Conservation (phyloP, 2,888 invertebrate genomes). For the Mimumesa dahlbomi region DNA sequence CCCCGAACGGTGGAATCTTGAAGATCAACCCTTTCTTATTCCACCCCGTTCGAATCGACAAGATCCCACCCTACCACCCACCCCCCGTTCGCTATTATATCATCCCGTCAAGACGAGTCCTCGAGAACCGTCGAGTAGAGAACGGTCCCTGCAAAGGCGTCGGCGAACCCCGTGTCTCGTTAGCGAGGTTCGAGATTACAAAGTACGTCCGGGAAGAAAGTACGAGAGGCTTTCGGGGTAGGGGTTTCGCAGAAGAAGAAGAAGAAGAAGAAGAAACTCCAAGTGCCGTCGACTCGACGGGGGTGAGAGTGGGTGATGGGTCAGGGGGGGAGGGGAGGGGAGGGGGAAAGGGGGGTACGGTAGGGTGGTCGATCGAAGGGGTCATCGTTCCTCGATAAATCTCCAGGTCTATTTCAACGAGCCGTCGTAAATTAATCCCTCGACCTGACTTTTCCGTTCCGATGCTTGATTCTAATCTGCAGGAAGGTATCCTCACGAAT, state of each 20-base stretch:
- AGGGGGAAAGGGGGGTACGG: neutral
- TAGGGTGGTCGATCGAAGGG: neutral
- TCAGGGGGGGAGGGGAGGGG: neutral
- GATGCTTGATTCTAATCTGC: slow-evolving; percentile 68
- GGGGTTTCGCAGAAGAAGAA: neutral
- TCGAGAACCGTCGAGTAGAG: slow-evolving; percentile 20
- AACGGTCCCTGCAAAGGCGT: slow-evolving; percentile 44
- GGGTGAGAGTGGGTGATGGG: neutral
- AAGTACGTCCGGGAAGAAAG: slow-evolving; percentile 5
- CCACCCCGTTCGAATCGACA: too few species aligned
- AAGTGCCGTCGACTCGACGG: slow-evolving; percentile 1
- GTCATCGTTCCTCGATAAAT: slow-evolving; percentile 64
- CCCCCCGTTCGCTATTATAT: slow-evolving; percentile 10
- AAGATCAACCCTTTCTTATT: too few species aligned
- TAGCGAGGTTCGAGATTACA: slow-evolving; percentile 59
- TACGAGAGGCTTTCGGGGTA: neutral
- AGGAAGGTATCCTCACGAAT: slow-evolving; percentile 56
- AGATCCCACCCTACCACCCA: too few species aligned
- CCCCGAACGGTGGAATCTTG: neutral
- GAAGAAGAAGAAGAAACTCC: slow-evolving; percentile 13
- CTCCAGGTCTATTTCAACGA: slow-evolving; percentile 65
- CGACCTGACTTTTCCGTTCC: slow-evolving; percentile 62
- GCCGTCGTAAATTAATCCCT: slow-evolving; percentile 65
- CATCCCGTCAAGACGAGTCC: too few species aligned
- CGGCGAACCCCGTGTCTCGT: slow-evolving; percentile 64